Evolutionary conservation across 1,140 invertebrate genomes (phyloP), one percentile per base, ranked within the genome.

Genomic region (Zelostemma sp.): DNA sequence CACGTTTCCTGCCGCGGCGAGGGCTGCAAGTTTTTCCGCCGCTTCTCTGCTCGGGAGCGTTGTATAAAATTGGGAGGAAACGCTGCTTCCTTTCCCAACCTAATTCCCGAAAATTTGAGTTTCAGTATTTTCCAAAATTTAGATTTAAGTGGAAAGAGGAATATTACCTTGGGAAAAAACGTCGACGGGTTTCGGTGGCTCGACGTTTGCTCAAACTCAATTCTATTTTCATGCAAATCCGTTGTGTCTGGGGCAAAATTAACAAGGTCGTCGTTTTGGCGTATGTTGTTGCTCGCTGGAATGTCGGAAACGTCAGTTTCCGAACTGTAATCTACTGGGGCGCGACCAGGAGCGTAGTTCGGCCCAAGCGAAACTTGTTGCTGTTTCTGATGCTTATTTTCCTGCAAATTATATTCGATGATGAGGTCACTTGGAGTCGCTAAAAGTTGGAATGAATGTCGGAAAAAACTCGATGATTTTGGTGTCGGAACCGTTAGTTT

Each of bases 1-100:
- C 1, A 84, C 76, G 41, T 86, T 86, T n/a, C 86, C 87, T 12
- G 87, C 86, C 11, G 86, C 83, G 53, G 88, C 87, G 1, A 89
- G 63, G 0, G 84, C 80, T 1, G 87, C 86, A 18, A 89, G 75
- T 49, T 86, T 82, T 49, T 89, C 87, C 1, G 87, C 87, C 0
- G 85, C 80, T 41, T 88, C 84, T 50, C 82, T 81, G 61, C 83
- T 87, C 0, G 87, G 85, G 15, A 88, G 70, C 0, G 84, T 84
- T 6, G 87, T 83, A 55, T 87, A 88, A 25, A 81, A 85, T 51
- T 80, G 76, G 9, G 68, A 72, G 0, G 75, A 58, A 15, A 76
- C 41, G 14, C 48, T 58, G 47, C 18, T 50, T 35, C 12, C 33
- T 11, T 21, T 43, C 21, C 43, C 19, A 21, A 53, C 38, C 48